phyloP scores from a whole-genome alignment of 2,888 invertebrate species.

The Heterodera filipjevi region DNA sequence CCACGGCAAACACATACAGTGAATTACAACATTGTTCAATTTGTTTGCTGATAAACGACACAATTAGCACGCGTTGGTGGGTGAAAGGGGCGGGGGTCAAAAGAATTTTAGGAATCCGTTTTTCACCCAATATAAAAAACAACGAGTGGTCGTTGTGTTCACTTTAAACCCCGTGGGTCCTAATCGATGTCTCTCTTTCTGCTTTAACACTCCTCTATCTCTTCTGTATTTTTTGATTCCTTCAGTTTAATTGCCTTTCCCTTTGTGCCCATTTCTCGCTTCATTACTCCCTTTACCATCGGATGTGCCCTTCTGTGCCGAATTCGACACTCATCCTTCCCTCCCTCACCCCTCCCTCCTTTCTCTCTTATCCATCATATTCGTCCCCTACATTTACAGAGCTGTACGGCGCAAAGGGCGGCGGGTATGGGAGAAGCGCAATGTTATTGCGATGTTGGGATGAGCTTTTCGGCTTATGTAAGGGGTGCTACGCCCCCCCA shows the following conservation, averaged over 20 bases:
- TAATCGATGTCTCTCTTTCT: not conserved
- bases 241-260: not conserved
- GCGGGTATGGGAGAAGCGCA: not conserved
- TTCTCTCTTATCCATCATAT: not conserved
- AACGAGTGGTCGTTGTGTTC: not conserved
- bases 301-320: not conserved
- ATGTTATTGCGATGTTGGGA: not conserved
- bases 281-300: not conserved
- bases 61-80: not conserved
- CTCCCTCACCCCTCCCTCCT: too few relatives aligned
- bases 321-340: not conserved
- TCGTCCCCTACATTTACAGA: not conserved
- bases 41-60: not conserved
- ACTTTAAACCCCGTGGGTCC: not conserved
- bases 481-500: not conserved
- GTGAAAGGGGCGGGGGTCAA: not conserved
- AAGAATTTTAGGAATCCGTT: not conserved
- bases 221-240: not conserved
- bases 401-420: not conserved
- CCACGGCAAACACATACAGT: not conserved
- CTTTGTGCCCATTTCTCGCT: not conserved
- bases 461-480: constrained; percentile 4
- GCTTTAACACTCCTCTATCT: not conserved
- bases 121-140: not conserved
- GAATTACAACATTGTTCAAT: not conserved